Conservation (phyloP, 2,797 vertebrate species). For the Myotis myotis region DNA sequence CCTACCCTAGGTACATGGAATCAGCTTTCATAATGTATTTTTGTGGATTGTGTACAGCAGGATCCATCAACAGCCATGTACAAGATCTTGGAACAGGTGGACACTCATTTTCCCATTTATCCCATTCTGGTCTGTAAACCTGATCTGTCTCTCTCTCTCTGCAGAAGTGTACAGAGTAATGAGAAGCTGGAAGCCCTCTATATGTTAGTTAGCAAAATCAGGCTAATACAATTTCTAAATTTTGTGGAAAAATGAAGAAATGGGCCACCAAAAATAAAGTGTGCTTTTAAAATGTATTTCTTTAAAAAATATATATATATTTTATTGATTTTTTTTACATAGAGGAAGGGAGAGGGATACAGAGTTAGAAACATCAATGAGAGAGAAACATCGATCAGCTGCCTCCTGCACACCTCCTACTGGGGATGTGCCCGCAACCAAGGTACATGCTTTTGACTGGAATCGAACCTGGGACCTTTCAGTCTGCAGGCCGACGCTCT, state of each 20-base stretch:
- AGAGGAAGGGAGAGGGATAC: no score
- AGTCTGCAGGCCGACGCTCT: no score
- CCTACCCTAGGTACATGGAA: no score
- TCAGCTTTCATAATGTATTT: background rate
- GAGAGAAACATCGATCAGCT: no score
- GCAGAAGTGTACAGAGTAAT: background rate
- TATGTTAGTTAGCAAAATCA: background rate
- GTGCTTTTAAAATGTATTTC: constrained; percentile 8
- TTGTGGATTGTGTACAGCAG: background rate
- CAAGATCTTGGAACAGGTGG: background rate
- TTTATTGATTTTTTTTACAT: no score
- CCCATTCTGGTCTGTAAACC: background rate
- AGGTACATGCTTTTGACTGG: no score
- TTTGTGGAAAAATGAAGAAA: background rate
- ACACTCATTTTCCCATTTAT: background rate
- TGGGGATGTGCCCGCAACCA: no score
- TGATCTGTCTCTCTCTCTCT: background rate
- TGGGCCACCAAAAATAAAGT: background rate
- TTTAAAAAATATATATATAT: background rate
- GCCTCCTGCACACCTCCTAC: no score
- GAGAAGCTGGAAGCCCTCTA: background rate
- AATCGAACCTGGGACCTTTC: no score
- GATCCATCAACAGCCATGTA: background rate
- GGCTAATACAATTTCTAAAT: background rate
- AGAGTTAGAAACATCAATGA: no score